These are phyloP conservation scores for Anoplius nigerrimus DNA, from an alignment of 2,888 invertebrate genomes.

Conservation along the genomic window DNA sequence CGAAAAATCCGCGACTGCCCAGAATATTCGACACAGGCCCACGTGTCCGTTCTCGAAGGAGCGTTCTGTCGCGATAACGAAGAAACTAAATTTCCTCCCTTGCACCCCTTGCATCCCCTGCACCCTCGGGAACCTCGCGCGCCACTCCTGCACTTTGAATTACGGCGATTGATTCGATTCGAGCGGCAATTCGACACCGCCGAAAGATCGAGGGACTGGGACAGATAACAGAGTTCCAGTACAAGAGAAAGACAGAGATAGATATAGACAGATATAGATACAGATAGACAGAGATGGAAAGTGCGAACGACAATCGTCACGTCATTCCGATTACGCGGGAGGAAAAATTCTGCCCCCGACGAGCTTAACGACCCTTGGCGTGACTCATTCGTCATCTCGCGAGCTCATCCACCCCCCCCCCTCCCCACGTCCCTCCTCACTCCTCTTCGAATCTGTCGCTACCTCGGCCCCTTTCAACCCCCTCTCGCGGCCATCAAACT, in stretches of 20 bases:
- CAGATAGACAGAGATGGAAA: not conserved
- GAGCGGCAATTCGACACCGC: slow-evolving; percentile 45
- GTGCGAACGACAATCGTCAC: slow-evolving; percentile 28
- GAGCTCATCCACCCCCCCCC: slow-evolving; percentile 32
- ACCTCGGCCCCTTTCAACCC: slow-evolving; percentile 17
- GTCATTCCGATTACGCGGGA: slow-evolving; percentile 31
- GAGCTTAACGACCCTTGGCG: slow-evolving; percentile 32
- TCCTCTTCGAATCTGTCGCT: slow-evolving; percentile 28
- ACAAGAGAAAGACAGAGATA: no score
- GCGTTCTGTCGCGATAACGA: slow-evolving; percentile 36
- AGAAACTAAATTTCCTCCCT: slow-evolving; percentile 48
- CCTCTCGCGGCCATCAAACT: not conserved
- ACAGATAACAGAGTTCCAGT: no score
- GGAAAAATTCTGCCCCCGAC: slow-evolving; percentile 15
- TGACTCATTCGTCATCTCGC: slow-evolving; percentile 60
- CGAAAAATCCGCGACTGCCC: no score
- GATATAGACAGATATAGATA: not conserved
- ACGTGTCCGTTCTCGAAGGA: no score
- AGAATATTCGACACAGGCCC: no score
- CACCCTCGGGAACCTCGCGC: slow-evolving; percentile 7
- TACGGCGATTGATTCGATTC: slow-evolving; percentile 57
- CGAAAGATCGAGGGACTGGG: not conserved
- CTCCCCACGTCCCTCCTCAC: slow-evolving; percentile 18
- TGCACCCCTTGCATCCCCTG: slow-evolving; percentile 30
- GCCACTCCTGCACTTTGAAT: slow-evolving; percentile 42